A percentile compares a stretch with the other conserved stretches of the same genome.
Conservation (phyloP, 2,888 invertebrate species). For the Pherbina coryleti region DNA sequence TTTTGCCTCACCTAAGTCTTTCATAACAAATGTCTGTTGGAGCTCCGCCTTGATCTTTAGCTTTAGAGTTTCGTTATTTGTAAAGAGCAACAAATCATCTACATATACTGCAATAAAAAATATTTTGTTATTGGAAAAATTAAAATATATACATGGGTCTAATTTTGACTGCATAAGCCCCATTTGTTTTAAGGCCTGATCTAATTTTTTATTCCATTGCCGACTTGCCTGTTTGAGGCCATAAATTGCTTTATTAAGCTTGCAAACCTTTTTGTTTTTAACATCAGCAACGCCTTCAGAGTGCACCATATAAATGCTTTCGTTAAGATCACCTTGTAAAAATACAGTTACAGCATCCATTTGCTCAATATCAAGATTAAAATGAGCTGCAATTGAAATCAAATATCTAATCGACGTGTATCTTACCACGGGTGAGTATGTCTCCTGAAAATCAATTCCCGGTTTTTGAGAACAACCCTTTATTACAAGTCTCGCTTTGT, state of each 20-base stretch:
- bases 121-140: constrained; percentile 18
- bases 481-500: constrained; percentile 43
- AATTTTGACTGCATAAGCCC: constrained; percentile 18
- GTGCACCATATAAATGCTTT: constrained; percentile 45
- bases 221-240: constrained; percentile 47
- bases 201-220: constrained; percentile 42
- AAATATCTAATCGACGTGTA: constrained; percentile 32
- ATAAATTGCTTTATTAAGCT: constrained; percentile 45
- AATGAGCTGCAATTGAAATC: background rate
- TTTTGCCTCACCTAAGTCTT: background rate
- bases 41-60: constrained; percentile 3
- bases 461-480: constrained; percentile 39
- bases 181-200: constrained; percentile 31
- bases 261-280: constrained; percentile 39
- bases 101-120: constrained; percentile 37
- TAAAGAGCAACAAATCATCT: constrained; percentile 38
- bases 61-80: constrained; percentile 33
- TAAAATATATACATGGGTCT: constrained; percentile 39
- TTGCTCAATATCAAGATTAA: constrained; percentile 36
- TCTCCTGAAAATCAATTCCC: constrained; percentile 46
- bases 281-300: constrained; percentile 31
- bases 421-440: constrained; percentile 43
- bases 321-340: constrained; percentile 43
- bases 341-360: constrained; percentile 47
- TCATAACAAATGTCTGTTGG: constrained; percentile 1